Evolutionary conservation across 2,888 invertebrate species (phyloP).

Genomic region (Catocala sponsa): DNA sequence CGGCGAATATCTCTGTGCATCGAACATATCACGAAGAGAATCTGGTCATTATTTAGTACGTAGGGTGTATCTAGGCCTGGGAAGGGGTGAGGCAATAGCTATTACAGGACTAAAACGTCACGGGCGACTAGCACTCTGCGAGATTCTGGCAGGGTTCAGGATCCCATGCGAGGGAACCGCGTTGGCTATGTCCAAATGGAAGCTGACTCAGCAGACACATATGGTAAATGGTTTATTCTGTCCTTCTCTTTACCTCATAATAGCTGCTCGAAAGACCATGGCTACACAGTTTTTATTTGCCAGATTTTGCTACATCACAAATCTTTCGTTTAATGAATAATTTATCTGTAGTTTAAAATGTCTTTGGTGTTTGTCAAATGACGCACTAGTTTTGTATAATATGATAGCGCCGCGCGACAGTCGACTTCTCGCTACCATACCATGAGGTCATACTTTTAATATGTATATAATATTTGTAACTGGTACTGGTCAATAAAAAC

Average conservation of each 20-base stretch:
- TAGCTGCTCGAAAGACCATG: no score
- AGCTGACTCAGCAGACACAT: constrained; percentile 56
- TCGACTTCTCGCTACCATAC: no score
- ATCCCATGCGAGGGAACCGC: constrained; percentile 61
- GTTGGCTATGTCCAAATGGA: constrained; percentile 69
- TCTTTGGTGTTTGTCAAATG: no score
- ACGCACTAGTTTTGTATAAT: no score
- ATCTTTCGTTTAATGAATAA: no score
- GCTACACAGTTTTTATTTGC: no score
- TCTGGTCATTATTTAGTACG: constrained; percentile 53
- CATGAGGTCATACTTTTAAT: no score
- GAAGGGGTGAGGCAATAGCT: constrained; percentile 71
- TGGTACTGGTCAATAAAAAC: no score
- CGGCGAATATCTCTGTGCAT: constrained; percentile 69
- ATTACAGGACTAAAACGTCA: constrained; percentile 69
- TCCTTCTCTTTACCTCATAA: background rate
- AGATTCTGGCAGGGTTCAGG: constrained; percentile 68
- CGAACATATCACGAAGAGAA: constrained; percentile 55
- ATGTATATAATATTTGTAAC: background rate
- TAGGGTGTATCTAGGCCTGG: constrained; percentile 68
- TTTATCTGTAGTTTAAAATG: no score
- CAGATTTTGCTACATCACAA: no score
- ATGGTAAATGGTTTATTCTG: constrained; percentile 47
- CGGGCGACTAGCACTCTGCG: constrained; percentile 64
- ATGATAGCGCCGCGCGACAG: no score